Evolutionary conservation across 2,797 vertebrate species (phyloP), one percentile per base, ranked within the genome.

Genomic region (Nannoperca obscura): DNA sequence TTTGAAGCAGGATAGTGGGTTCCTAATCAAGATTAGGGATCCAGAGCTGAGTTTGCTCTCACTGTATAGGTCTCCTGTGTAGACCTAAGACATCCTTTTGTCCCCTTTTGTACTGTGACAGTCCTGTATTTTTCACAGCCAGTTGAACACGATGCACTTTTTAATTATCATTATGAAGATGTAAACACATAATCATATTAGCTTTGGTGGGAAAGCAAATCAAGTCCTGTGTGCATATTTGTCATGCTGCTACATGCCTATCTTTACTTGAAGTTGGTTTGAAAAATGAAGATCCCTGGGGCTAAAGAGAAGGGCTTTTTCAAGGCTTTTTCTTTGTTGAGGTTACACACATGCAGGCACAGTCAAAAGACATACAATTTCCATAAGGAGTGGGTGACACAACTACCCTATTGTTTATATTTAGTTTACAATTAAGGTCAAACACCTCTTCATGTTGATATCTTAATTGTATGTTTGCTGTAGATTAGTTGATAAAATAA

Each of bases 211-310:
- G 81, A 82, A 86, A 90, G 83, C 78, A 90, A 89, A 89, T 91
- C 88, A 90, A 90, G 89, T 88, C 74, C 74, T 89, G 85, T 88
- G 89, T 94, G 93, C 95, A 96, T 96, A 95, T 92, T 93, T 96
- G 91, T 95, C 95, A 87, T 94, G 95, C 89, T 91, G 93, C 93
- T 92, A 95, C 95, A 94, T 90, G 95, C 89, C 94, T 91, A 87
- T 90, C 85, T 89, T 89, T 86, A 82, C 89, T 90, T 90, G 88
- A 80, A 84, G 88, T 91, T 90, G 74, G 84, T 88, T 86, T 85
- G 85, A 87, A 90, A 90, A 90, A 88, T 86, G 84, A 90, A 88
- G 85, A 82, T 92, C 88, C 91, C 92, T 32, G 84, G 61, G 91
- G 93, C 88, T 84, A 90, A 87, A 80, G 74, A 88, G 86, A 85